Evolutionary conservation across 2,888 invertebrate genomes (phyloP), one percentile per base, ranked within the genome.

Genomic region (Gnatocerus cornutus): DNA sequence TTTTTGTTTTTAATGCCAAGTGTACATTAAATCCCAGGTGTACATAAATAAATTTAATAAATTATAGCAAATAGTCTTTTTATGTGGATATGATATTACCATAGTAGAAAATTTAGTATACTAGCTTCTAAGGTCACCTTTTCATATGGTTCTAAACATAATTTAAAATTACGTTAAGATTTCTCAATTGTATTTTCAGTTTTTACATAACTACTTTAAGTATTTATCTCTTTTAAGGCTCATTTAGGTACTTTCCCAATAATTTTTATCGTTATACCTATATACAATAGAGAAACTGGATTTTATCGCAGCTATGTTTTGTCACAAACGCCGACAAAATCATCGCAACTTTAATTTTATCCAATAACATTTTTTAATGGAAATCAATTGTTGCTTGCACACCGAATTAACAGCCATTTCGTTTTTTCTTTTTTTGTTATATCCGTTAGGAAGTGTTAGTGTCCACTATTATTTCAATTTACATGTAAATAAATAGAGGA

Each of bases 61-160:
- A 62, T 41, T 9, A 56, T 65, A 55, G 55, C 50, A n/a, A 53
- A 41, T 62, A 53, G 27, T 37, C 13, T 56, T 65, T 65, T 56
- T 56, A 46, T 65, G 48, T 48, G 64, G 33, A 29, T 37, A 61
- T 61, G 45, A 66, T 68, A 61, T 43, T 65, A 69, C 33, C 6
- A 6, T 48, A 58, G 69, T 66, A 66, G 69, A 70, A 70, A 70
- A 70, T 70, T 70, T 70, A 70, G 69, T 58, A 37, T 45, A 45
- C 45, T 69, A 70, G 69, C 66, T 61, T 48, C 55, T 69, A 70
- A 70, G 62, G 58, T 66, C 66, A 61, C 66, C 41, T 56, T 39
- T 70, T 48, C 61, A 66, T 70, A 70, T 55, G 69, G 69, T 70
- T 62, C 62, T 70, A 58, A 65, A 61, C 27, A 59, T 64, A 27